Conservation (phyloP, 2,888 invertebrate species). For the Cheiracanthium punctorium region DNA sequence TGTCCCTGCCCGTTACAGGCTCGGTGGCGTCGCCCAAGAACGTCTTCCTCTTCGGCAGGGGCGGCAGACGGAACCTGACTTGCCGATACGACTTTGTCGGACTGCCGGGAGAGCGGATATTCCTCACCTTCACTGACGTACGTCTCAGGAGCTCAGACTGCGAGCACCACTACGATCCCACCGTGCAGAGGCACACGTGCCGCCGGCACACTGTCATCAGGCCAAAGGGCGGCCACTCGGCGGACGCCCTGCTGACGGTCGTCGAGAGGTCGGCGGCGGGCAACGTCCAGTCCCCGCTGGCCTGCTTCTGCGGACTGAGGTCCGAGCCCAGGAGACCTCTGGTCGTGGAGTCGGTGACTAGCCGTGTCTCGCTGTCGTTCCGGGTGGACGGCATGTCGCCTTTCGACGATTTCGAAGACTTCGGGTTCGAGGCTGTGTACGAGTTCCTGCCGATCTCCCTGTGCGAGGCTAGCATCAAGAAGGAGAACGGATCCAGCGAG, state of each 20-base stretch:
- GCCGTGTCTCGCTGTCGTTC: conserved; percentile 84
- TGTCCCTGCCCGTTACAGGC: too few species aligned
- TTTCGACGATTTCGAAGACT: conserved; percentile 86
- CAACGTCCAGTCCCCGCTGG: conserved; percentile 63
- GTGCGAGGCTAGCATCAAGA: conserved; percentile 54
- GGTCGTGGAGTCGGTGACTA: conserved; percentile 82
- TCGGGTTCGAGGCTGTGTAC: conserved; percentile 86
- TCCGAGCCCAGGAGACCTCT: conserved; percentile 49
- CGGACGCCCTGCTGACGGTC: conserved; percentile 45
- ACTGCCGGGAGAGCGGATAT: conserved; percentile 57
- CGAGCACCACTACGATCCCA: conserved; percentile 61
- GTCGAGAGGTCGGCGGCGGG: conserved; percentile 61
- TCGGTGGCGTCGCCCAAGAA: conserved; percentile 86
- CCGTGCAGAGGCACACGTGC: conserved; percentile 77
- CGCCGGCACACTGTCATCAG: not conserved
- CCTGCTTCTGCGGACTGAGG: conserved; percentile 73
- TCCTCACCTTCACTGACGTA: conserved; percentile 76
- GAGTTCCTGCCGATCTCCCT: conserved; percentile 79
- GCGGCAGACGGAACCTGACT: conserved; percentile 85
- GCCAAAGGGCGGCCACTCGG: not conserved
- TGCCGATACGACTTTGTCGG: conserved; percentile 77
- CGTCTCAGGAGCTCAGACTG: conserved; percentile 45
- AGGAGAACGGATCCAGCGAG: conserved; percentile 65
- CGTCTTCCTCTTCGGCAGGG: conserved; percentile 88
- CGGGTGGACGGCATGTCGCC: conserved; percentile 87